Evolutionary conservation across 2,888 invertebrate species (phyloP), one percentile per base, ranked within the genome.

Genomic region (Dromius quadrimaculatus): DNA sequence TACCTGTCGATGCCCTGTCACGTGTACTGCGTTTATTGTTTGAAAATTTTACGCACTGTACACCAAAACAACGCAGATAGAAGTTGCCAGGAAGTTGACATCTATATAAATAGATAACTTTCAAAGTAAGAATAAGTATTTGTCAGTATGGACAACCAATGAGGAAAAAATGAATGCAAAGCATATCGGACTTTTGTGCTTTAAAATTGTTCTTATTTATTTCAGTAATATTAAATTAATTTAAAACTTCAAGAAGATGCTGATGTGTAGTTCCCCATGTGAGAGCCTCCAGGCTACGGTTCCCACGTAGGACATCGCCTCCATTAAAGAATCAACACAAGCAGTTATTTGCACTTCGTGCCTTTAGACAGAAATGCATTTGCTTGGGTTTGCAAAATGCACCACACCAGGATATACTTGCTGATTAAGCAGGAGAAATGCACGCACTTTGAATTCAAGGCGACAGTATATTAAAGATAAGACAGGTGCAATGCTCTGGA

Each of bases 231-330:
- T n/a, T n/a, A n/a, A n/a, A n/a, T n/a, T n/a, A n/a, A n/a, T n/a
- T n/a, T n/a, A n/a, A n/a, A n/a, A n/a, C n/a, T n/a, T n/a, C n/a
- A n/a, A n/a, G n/a, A 41, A 41, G 41, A 15, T 15, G 41, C 15
- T 41, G 36, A 36, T n/a, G n/a, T n/a, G n/a, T n/a, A n/a, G 41
- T 41, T 13, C 36, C 11, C 36, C 15, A 41, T 41, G 41, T 15
- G 41, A 41, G 15, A 41, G 15, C 15, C 8, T 41, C 41, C 41
- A 2, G 8, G 13, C 15, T 15, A 6, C 15, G 41, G 15, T 41
- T 41, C 41, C 41, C 41, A 41, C 41, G 41, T 41, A 15, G 41
- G 41, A 15, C 41, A 41, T 41, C 41, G 41, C 41, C 41, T 41
- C 11, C 41, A 41, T 15, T 15, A 15, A 13, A 41, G 41, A 41